Base-by-base conservation (phyloP, 2,797 vertebrate genomes). In the Odontamblyopus lacepedii region DNA sequence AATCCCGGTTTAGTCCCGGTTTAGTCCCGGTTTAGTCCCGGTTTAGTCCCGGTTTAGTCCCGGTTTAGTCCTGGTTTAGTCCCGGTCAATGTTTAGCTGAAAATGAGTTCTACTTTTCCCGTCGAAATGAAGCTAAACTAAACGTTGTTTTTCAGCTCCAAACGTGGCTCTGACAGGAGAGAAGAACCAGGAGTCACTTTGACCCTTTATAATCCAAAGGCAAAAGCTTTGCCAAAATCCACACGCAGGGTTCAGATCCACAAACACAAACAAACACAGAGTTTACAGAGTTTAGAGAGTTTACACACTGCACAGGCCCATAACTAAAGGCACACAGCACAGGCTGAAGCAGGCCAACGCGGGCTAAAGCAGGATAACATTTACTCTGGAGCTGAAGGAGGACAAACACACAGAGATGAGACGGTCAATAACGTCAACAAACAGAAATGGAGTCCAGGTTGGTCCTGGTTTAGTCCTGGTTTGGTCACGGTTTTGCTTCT, bases 341-440 rank as follows among this genome's bases (percentile, higher is more conserved):
- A 51, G 5, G 86, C 83, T 83, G 74, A 80, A 16, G 35, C 35
- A 35, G 35, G 35, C 6, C 7, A 35, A 35, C 6, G 35, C 35
- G 7, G 35, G 35, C 35, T 35, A 35, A 69, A 69, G 59, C 69
- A 26, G 51, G 32, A 3, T 32, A 32, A 63, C 84, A 81, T 83
- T 87, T 83, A 89, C 85, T 56, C 60, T 74, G 44, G 69, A 81
- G 83, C 80, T 69, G 77, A 67, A 82, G 74, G 76, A 83, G 77
- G 80, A 83, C 51, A 53, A 53, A 53, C 16, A 53, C 18, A 56
- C 38, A 9, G 12, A 13, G 13, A 12, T 26, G 81, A 82, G 83
- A 88, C 27, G 57, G 27, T 56, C 55, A 56, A 56, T n/a, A 56
- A 56, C 55, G 19, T 26, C 11, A 26, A 56, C 55, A 56, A 9